These are phyloP conservation scores for Hirudo medicinalis DNA, from an alignment of 1,140 invertebrate genomes.

Conservation along the genomic window DNA sequence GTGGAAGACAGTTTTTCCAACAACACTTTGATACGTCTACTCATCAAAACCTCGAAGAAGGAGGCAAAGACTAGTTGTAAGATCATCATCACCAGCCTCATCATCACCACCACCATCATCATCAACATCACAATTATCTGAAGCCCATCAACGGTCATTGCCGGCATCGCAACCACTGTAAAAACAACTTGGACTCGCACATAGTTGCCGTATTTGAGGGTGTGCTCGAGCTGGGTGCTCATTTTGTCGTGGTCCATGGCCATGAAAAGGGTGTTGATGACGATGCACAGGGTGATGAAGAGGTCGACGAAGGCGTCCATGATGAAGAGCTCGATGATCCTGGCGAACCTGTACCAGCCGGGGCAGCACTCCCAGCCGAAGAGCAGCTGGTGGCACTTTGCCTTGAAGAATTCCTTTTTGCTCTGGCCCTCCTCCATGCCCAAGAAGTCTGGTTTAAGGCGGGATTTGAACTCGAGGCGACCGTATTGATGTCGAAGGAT, in stretches of 20 bases:
- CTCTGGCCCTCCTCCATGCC: slow-evolving; percentile 23
- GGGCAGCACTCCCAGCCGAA: slow-evolving; percentile 94
- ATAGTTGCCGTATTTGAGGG: slow-evolving; percentile 80
- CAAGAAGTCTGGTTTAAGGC: slow-evolving; percentile 1
- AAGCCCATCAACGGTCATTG: too few relatives aligned
- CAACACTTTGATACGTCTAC: too few relatives aligned
- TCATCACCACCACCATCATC: too few relatives aligned
- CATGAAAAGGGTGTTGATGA: slow-evolving; percentile 96
- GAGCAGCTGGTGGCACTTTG: slow-evolving; percentile 63
- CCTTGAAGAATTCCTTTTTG: slow-evolving; percentile 31
- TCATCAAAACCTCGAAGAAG: too few relatives aligned
- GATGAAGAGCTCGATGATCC: slow-evolving; percentile 69
- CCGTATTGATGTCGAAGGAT: too few relatives aligned
- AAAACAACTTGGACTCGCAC: slow-evolving; percentile 46
- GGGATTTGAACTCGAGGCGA: too few relatives aligned
- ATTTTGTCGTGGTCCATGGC: slow-evolving; percentile 89
- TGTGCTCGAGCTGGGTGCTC: slow-evolving; percentile 48
- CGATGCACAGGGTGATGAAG: slow-evolving; percentile 93
- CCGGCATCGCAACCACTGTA: too few relatives aligned
- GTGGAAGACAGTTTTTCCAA: too few relatives aligned
- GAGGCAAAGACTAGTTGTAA: too few relatives aligned
- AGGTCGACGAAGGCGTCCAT: slow-evolving; percentile 95
- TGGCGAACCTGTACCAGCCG: slow-evolving; percentile 35
- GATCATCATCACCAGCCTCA: too few relatives aligned
- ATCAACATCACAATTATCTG: too few relatives aligned